Conservation (phyloP, 2,888 invertebrate species). For the Synanthedon myopaeformis region DNA sequence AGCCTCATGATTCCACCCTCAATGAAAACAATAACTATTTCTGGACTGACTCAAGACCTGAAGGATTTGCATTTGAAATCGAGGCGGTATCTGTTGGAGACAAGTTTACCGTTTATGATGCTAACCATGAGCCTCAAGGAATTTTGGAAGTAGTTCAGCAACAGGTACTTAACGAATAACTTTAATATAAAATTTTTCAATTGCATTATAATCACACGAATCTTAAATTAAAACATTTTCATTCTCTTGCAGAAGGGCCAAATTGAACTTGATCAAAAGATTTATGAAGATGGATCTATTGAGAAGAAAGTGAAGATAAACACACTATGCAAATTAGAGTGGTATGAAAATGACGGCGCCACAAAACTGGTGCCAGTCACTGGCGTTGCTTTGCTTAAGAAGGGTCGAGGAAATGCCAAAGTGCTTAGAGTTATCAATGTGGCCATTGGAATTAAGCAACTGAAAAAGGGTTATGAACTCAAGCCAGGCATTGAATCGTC, state of each 20-base stretch:
- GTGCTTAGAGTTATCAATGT: slow-evolving; percentile 70
- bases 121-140: slow-evolving; percentile 75
- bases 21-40: slow-evolving; percentile 80
- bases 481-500: slow-evolving; percentile 75
- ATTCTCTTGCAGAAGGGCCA: slow-evolving; percentile 51
- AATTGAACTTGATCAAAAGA: slow-evolving; percentile 56
- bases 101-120: slow-evolving; percentile 78
- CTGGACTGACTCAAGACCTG: slow-evolving; percentile 81
- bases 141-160: slow-evolving; percentile 74
- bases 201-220: background rate
- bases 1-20: slow-evolving; percentile 69
- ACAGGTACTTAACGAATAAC: slow-evolving; percentile 52
- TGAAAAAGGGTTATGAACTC: slow-evolving; percentile 71
- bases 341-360: slow-evolving; percentile 74
- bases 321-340: slow-evolving; percentile 76
- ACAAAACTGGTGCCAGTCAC: slow-evolving; percentile 71
- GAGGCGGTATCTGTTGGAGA: slow-evolving; percentile 76
- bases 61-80: slow-evolving; percentile 80
- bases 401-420: slow-evolving; percentile 60
- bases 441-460: slow-evolving; percentile 66
- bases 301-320: slow-evolving; percentile 74
- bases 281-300: slow-evolving; percentile 53
- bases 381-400: slow-evolving; percentile 70
- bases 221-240: background rate
- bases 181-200: slow-evolving; percentile 1